Conservation (phyloP, 2,797 vertebrate species). For the Psittacula echo region DNA sequence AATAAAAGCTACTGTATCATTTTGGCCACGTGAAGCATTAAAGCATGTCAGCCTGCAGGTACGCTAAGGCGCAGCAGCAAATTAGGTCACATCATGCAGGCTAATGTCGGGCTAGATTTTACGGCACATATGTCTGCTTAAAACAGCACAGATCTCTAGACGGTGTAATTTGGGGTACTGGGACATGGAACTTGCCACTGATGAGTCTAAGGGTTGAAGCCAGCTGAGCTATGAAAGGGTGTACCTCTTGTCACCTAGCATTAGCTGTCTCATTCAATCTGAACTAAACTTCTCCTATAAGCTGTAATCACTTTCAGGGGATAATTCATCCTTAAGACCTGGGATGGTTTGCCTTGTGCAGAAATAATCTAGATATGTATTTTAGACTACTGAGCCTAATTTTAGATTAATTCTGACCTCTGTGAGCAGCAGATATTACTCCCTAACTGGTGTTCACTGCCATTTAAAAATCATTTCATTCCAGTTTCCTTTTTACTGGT, state of each 20-base stretch:
- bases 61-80: neutral
- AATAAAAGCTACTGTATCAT: conserved; percentile 32
- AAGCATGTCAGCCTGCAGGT: neutral
- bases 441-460: neutral
- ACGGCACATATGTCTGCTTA: fast-evolving
- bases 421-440: neutral
- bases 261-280: neutral
- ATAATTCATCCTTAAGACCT: neutral
- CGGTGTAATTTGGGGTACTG: neutral
- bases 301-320: neutral
- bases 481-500: neutral
- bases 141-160: neutral
- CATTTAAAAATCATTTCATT: neutral
- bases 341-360: neutral
- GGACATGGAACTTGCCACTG: neutral
- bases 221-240: neutral
- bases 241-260: neutral
- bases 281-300: neutral
- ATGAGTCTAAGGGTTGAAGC: neutral
- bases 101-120: neutral
- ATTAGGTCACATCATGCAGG: neutral
- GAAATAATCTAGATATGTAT: neutral
- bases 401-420: neutral
- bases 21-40: neutral
- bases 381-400: neutral